A percentile compares a stretch with the other conserved stretches of the same genome.
Evolutionary conservation across 1,140 invertebrate genomes (phyloP).

Genomic region (Drosophila ogumai): DNA sequence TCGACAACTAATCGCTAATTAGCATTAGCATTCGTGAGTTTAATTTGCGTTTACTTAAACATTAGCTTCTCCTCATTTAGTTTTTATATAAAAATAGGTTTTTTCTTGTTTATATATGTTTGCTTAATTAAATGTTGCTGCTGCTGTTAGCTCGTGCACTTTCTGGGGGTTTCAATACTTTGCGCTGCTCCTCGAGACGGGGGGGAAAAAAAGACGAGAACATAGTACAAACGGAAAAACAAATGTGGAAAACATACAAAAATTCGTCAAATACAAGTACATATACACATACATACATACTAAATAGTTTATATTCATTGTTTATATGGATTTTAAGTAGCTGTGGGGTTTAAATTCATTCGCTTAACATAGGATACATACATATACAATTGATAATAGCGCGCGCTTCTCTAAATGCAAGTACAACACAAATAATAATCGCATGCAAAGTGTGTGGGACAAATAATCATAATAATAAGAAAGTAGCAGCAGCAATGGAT

Average conservation of each 20-base stretch:
- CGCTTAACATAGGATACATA: constrained; percentile 70
- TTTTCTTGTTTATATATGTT: constrained; percentile 73
- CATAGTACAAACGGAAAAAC: constrained; percentile 27
- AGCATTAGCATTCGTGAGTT: constrained; percentile 49
- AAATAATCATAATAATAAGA: constrained; percentile 52
- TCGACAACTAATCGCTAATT: constrained; percentile 61
- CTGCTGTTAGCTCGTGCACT: constrained; percentile 65
- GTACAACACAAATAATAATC: constrained; percentile 74
- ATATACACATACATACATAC: constrained; percentile 35
- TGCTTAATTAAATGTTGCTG: constrained; percentile 84
- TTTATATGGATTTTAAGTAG: constrained; percentile 44
- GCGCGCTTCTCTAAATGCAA: constrained; percentile 74
- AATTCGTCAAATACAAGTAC: constrained; percentile 27
- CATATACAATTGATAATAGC: constrained; percentile 63
- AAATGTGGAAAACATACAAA: constrained; percentile 29
- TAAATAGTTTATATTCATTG: constrained; percentile 17
- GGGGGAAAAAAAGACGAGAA: constrained; percentile 24
- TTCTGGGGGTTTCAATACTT: constrained; percentile 61
- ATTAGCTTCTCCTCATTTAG: constrained; percentile 43
- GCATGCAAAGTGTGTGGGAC: constrained; percentile 57
- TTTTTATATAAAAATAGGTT: constrained; percentile 81
- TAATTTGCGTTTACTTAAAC: constrained; percentile 72
- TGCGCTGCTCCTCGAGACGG: constrained; percentile 35
- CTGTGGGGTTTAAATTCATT: constrained; percentile 55
- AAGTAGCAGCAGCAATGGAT: constrained; percentile 74